phyloP scores from a whole-genome alignment of 2,113 vertebrate species.

The Aegotheles bennettii region DNA sequence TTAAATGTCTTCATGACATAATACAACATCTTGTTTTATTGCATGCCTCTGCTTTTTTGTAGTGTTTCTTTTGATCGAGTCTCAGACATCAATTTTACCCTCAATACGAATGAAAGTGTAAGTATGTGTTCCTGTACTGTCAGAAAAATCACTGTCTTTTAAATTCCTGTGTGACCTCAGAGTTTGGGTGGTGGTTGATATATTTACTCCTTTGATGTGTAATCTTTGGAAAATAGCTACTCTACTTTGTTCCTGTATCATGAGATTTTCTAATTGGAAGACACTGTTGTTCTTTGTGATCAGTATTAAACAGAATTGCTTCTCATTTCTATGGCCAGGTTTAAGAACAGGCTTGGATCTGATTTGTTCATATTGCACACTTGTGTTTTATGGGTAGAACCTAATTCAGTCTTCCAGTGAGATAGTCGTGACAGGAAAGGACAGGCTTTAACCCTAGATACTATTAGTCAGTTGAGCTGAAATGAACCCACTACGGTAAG shows the following conservation, averaged over 20 bases:
- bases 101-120: conserved; percentile 98
- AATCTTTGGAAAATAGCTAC: neutral
- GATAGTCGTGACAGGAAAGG: neutral
- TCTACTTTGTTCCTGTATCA: neutral
- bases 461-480: neutral
- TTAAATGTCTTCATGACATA: neutral
- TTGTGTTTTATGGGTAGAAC: neutral
- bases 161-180: neutral
- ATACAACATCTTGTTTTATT: neutral
- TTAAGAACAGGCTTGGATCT: neutral
- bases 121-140: conserved; percentile 69
- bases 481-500: neutral
- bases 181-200: neutral
- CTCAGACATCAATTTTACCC: conserved; percentile 99
- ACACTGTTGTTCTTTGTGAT: neutral
- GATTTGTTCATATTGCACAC: neutral
- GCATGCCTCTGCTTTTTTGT: conserved; percentile 54
- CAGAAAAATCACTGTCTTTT: neutral
- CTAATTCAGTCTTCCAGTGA: neutral
- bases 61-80: conserved; percentile 99
- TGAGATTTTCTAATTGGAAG: neutral
- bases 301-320: neutral
- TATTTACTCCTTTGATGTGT: neutral
- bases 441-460: neutral
- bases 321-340: neutral